Percentiles rank a stretch among this genome's conserved stretches.
phyloP scores from a whole-genome alignment of 1,140 invertebrate genomes.

The Steinernema khuongi region DNA sequence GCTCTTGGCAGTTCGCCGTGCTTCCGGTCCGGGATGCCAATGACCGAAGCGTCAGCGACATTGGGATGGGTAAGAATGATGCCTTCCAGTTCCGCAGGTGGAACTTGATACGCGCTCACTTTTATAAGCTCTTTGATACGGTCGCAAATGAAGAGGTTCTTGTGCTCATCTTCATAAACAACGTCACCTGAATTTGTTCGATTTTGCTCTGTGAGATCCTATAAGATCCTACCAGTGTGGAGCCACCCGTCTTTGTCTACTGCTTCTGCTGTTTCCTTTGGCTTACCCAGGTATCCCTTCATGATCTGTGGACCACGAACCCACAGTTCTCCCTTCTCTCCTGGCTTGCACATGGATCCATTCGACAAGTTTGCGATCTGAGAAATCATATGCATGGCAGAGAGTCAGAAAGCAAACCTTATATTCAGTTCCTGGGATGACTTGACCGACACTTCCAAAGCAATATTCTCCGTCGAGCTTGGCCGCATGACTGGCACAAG shows the following conservation, averaged over 20 bases:
- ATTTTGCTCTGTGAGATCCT: not conserved
- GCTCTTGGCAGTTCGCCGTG: conserved; percentile 72
- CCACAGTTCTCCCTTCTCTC: conserved; percentile 54
- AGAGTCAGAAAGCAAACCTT: conserved; percentile 60
- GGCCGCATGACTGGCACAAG: conserved; percentile 49
- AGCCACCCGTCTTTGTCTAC: conserved; percentile 71
- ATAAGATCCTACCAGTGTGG: conserved; percentile 63
- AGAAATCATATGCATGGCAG: not conserved
- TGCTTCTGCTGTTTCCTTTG: conserved; percentile 68
- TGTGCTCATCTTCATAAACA: conserved; percentile 69
- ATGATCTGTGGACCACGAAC: conserved; percentile 58
- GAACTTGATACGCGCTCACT: conserved; percentile 75
- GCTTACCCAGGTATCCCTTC: conserved; percentile 71
- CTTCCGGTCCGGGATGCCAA: conserved; percentile 69
- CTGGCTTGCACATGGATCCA: conserved; percentile 41
- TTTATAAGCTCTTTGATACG: conserved; percentile 81
- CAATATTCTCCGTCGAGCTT: conserved; percentile 31
- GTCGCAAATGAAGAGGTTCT: conserved; percentile 69
- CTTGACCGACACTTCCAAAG: conserved; percentile 67
- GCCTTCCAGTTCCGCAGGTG: conserved; percentile 76
- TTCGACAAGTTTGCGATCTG: conserved; percentile 44
- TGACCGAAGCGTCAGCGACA: conserved; percentile 72
- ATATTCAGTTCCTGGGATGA: conserved; percentile 66
- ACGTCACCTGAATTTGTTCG: conserved; percentile 66
- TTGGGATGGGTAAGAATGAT: conserved; percentile 69